phyloP scores from a whole-genome alignment of 2,888 invertebrate species.

The Creontiades dilutus region DNA sequence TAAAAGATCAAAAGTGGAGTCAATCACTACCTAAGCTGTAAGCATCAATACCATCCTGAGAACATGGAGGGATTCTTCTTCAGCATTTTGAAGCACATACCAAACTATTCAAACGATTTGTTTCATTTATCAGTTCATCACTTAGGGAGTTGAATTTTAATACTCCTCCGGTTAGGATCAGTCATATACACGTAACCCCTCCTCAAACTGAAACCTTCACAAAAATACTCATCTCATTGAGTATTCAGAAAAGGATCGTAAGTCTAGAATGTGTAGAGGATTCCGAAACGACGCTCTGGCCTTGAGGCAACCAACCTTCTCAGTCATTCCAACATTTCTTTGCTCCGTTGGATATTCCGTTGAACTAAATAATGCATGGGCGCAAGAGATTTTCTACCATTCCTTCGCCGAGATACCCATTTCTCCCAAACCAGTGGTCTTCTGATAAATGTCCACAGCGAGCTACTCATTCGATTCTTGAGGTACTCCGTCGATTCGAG shows the following conservation, averaged over 20 bases:
- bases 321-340: constrained; percentile 27
- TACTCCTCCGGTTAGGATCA: neutral
- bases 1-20: no score
- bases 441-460: constrained; percentile 1
- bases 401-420: neutral
- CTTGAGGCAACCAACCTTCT: neutral
- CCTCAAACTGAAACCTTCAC: neutral
- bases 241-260: neutral
- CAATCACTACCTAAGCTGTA: no score
- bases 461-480: neutral
- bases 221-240: neutral
- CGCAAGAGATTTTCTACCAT: neutral
- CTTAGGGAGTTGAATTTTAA: neutral
- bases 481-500: no score
- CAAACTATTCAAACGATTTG: neutral
- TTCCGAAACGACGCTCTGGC: neutral
- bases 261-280: constrained; percentile 29
- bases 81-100: neutral
- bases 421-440: neutral
- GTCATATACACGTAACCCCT: neutral
- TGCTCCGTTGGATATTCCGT: constrained; percentile 32
- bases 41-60: neutral
- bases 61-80: neutral
- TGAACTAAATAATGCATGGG: constrained; percentile 28
- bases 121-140: neutral